Base-by-base conservation (phyloP, 2,113 vertebrate species). In the Riparia riparia region DNA sequence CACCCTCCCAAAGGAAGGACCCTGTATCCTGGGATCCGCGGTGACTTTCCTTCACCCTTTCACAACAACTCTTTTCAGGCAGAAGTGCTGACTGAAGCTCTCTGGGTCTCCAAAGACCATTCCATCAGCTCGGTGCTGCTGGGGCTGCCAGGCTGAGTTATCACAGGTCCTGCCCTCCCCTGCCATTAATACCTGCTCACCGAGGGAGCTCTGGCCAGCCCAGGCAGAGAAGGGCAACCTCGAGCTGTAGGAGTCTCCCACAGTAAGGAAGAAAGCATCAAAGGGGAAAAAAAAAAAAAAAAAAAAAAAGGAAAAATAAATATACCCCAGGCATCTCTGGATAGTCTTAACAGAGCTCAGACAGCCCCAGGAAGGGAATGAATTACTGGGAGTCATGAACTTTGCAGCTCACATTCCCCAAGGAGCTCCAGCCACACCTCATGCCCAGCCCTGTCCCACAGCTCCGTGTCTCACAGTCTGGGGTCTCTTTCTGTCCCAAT, bases 101-200 rank as follows among this genome's bases (percentile, higher is more conserved):
- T 92, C 68, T 81, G 77, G 39, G 91, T 92, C 96, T 95, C 93
- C 32, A n/a, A 86, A 96, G 95, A 77, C 80, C 45, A 73, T 45
- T 96, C 89, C 68, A 92, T 96, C 89, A 95, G 54, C 31, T 25
- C 2, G 0, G 28, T 34, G 93, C 89, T 94, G 85, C 93, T 21
- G 41, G 68, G 76, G 86, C 93, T 96, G 95, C 86, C 89, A 96
- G 86, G 64, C 71, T 95, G 96, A 95, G 80, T 95, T 96, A 95
- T 92, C 58, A 70, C 93, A 91, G 90, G 86, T 91, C 89, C 60
- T 93, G 93, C 87, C 92, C 84, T 91, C 56, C 69, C 29, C 83
- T 86, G 58, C 77, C 10, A 3, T 85, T 82, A 90, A 79, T 76
- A 64, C 41, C 76, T 69, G 19, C 86, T 73, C 89, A 60, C 64